Evolutionary conservation across 2,888 invertebrate genomes (phyloP).

Genomic region (Deroplatys truncata): DNA sequence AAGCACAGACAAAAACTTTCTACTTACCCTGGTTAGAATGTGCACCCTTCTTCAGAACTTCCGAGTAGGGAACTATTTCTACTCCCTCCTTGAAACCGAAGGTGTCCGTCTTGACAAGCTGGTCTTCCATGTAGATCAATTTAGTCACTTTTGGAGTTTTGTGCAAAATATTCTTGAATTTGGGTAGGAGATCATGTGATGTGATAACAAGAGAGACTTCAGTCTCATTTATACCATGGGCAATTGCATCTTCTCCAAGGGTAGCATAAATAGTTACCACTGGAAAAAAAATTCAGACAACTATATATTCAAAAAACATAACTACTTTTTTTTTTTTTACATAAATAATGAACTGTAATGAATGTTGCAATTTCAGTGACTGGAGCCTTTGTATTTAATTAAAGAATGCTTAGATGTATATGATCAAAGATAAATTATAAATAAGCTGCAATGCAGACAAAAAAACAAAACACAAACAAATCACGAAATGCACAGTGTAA

Average conservation of each 20-base stretch:
- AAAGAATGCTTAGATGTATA: no score
- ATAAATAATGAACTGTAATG: no score
- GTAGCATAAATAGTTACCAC: slow-evolving; percentile 97
- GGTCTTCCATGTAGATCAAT: slow-evolving; percentile 85
- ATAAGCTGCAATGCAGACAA: no score
- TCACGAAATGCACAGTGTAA: no score
- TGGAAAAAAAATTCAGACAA: slow-evolving; percentile 40
- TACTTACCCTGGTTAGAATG: slow-evolving; percentile 36
- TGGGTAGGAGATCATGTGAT: slow-evolving; percentile 84
- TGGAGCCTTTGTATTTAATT: no score
- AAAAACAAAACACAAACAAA: no score
- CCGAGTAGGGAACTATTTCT: slow-evolving; percentile 67
- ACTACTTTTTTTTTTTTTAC: no score
- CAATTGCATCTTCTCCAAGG: slow-evolving; percentile 92
- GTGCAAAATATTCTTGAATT: slow-evolving; percentile 74
- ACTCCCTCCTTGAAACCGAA: slow-evolving; percentile 70
- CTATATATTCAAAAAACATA: not conserved
- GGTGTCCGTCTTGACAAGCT: slow-evolving; percentile 66
- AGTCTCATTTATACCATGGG: slow-evolving; percentile 95
- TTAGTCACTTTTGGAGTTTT: slow-evolving; percentile 72
- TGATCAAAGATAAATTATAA: no score
- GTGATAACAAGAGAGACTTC: slow-evolving; percentile 92
- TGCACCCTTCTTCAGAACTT: slow-evolving; percentile 59
- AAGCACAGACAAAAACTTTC: not conserved
- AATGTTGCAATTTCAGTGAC: no score